A percentile compares a stretch with the other conserved stretches of the same genome.
Conservation (phyloP, 2,888 invertebrate species). For the Phasia obesa region DNA sequence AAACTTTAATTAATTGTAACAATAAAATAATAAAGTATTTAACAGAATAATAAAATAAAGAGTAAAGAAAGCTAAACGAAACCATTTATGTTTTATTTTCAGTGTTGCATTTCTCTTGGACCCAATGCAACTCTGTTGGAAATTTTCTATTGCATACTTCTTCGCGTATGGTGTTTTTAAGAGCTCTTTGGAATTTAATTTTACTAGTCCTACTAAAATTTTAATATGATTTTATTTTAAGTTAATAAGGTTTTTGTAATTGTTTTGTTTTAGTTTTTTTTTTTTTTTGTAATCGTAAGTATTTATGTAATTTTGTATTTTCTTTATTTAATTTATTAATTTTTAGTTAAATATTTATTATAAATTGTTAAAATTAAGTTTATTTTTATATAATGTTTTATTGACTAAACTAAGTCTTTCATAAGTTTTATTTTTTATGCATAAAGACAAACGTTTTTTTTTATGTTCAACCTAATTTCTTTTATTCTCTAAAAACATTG, state of each 20-base stretch:
- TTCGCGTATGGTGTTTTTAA: not conserved
- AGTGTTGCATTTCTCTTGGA: not conserved
- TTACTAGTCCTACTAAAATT: constrained; percentile 48
- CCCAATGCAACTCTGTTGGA: constrained; percentile 1
- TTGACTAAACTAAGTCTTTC: not conserved
- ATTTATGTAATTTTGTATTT: not conserved
- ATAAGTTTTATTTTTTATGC: constrained; percentile 10
- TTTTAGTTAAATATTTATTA: constrained; percentile 41
- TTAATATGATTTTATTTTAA: constrained; percentile 17
- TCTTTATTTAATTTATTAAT: constrained; percentile 8
- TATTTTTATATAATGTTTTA: constrained; percentile 23
- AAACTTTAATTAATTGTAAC: constrained; percentile 70
- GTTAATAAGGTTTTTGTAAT: constrained; percentile 16
- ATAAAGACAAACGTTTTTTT: constrained; percentile 27
- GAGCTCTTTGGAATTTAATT: constrained; percentile 22
- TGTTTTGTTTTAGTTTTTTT: constrained; percentile 2
- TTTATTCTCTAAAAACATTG: constrained; percentile 17
- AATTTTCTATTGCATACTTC: not conserved
- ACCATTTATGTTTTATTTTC: constrained; percentile 57
- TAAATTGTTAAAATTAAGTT: constrained; percentile 34
- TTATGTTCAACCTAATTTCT: constrained; percentile 19
- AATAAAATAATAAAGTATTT: constrained; percentile 69
- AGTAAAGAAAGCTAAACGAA: constrained; percentile 72
- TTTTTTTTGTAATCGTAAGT: constrained; percentile 12
- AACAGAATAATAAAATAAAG: constrained; percentile 73